Evolutionary conservation across 2,797 vertebrate genomes (phyloP), one percentile per base, ranked within the genome.

Genomic region (Coracias cyanogaster): DNA sequence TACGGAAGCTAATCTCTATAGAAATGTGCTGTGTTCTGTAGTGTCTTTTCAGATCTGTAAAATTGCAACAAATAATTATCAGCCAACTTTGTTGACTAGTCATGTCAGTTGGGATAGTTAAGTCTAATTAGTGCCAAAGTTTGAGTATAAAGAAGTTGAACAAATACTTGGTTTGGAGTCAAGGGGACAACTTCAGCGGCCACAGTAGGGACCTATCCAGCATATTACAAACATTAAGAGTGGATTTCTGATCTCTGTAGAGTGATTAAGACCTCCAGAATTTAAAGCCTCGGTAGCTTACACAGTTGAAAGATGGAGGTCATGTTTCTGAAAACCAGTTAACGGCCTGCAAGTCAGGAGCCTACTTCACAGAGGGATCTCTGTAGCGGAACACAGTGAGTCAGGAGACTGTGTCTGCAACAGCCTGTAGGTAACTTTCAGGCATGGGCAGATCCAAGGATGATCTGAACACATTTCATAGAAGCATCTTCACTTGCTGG

Each of bases 391-490:
- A 21, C 20, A 52, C 46, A 17, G 26, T 5, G 10, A 66, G 46
- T 41, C 12, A 43, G 28, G 24, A 61, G 8, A 48, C 20, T 46
- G 46, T 13, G 46, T 13, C n/a, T 52, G n/a, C 13, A 78, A 19
- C 26, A 88, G 13, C 16, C 33, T 73, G n/a, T 26, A 29, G 5
- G 16, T 39, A 70, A 39, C 15, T 71, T 70, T 43, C 22, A 80
- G 35, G 18, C 9, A 39, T 15, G 12, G 21, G 15, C 3, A 77
- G 29, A 73, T 35, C 5, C 5, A 39, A 64, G 24, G 19, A 16
- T 0, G 0, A 20, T 37, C 41, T 69, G 19, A 58, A 69, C 2
- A 2, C 2, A 10, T 61, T 49, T 62, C 48, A 73, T 2, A 60
- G 35, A 73, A 11, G 13, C 21, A 55, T 16, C 41, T 65, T 61